These are phyloP conservation scores for Listronotus bonariensis DNA, from an alignment of 1,140 invertebrate genomes.

Conservation along the genomic window DNA sequence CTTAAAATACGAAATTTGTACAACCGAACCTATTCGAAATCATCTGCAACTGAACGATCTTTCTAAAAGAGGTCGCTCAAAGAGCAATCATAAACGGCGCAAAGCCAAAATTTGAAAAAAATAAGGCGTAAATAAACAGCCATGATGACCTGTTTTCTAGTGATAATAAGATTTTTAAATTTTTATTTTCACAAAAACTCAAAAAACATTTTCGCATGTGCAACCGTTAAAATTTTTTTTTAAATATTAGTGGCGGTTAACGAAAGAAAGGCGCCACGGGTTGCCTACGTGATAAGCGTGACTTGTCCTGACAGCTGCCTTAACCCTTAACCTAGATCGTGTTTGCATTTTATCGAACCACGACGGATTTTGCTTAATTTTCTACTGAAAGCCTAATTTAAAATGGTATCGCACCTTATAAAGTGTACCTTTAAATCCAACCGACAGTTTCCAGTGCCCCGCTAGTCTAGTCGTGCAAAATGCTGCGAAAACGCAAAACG, in stretches of 20 bases:
- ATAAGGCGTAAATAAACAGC: slow-evolving; percentile 17
- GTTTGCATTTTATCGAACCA: slow-evolving; percentile 24
- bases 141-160: neutral
- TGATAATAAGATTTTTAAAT: neutral
- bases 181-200: neutral
- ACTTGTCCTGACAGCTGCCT: slow-evolving; percentile 9
- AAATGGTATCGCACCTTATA: neutral
- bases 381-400: neutral
- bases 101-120: slow-evolving; percentile 2
- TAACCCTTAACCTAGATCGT: slow-evolving; percentile 23
- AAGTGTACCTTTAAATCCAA: neutral
- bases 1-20: too few species aligned
- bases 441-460: neutral
- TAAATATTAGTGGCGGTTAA: slow-evolving; percentile 3
- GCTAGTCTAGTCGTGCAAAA: slow-evolving; percentile 8
- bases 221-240: neutral
- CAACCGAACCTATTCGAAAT: too few species aligned
- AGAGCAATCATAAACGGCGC: too few species aligned
- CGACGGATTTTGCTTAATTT: slow-evolving; percentile 2
- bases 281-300: slow-evolving; percentile 8
- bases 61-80: too few species aligned
- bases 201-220: too few species aligned
- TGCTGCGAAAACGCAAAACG: slow-evolving; percentile 4
- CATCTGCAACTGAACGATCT: too few species aligned
- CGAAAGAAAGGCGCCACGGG: neutral